Base-by-base conservation (phyloP, 2,113 vertebrate genomes). In the Tragelaphus imberbis region DNA sequence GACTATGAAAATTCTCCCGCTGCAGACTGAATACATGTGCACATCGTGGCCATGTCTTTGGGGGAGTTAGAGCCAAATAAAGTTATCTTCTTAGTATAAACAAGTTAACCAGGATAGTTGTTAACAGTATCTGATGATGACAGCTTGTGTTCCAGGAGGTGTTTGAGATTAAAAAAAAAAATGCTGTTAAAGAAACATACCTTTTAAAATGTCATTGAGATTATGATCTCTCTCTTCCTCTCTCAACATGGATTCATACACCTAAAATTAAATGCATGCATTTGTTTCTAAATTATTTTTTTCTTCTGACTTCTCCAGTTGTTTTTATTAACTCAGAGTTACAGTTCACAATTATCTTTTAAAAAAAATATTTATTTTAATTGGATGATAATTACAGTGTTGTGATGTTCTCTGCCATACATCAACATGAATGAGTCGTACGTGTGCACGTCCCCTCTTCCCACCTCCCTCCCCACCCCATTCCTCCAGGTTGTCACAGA, bases 211-310 rank as follows among this genome's bases (percentile, higher is more conserved):
- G 85, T 94, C 89, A 90, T 13, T 53, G 55, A 55, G 40, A 89
- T 91, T 91, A 91, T 87, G 58, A 44, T 63, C 40, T 55, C 25
- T 77, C 27, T 84, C 71, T 71, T 36, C 68, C 14, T 92, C 19
- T 77, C 71, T 84, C 53, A 40, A 33, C 77, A 33, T 53, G 28
- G 21, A 58, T 94, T n/a, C 10, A 30, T 81, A 47, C 9, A n/a
- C 47, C 25, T 56, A 85, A 93, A 89, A 94, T 25, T 88, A 49
- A 81, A 59, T 44, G 21, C 33, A 58, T 91, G 11, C 79, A n/a
- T 75, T 84, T 95, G 89, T 86, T 94, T 95, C 47, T 91, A 88
- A 82, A 63, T 82, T 2, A 85, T 56, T 94, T 86, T 28, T 51
- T 86, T 33, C 55, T 65, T 44, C 51, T 91, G 33, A 71, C 59